Evolutionary conservation across 2,797 vertebrate genomes (phyloP).

Genomic region (Melanogrammus aeglefinus): DNA sequence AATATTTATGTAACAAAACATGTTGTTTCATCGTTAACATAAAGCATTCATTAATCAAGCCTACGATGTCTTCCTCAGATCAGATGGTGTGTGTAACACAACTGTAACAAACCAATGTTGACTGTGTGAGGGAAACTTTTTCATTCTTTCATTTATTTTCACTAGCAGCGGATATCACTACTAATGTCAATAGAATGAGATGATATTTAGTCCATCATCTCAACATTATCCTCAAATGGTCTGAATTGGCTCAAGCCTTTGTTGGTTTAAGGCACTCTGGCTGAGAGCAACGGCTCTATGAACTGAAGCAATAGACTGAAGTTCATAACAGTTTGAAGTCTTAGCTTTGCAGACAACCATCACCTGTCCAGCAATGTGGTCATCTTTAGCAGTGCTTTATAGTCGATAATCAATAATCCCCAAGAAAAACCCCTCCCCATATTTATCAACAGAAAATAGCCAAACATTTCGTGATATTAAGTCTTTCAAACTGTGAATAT

Average conservation of each 20-base stretch:
- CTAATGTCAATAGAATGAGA: neutral
- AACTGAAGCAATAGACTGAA: neutral
- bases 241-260: no score
- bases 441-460: no score
- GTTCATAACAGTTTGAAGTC: neutral
- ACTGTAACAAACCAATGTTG: neutral
- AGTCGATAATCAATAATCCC: no score
- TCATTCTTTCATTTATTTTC: neutral
- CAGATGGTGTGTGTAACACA: neutral
- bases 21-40: conserved; percentile 5
- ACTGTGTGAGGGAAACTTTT: neutral
- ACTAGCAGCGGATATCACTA: neutral
- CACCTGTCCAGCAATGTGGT: no score
- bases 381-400: no score
- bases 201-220: neutral
- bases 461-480: no score
- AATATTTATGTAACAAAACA: conserved; percentile 3
- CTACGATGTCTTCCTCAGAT: conserved; percentile 3
- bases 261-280: neutral
- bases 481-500: no score
- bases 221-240: neutral
- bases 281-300: neutral
- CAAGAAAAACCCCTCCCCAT: no score
- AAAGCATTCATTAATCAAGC: conserved; percentile 20
- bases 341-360: no score